These are phyloP conservation scores for Sebastiscus tertius DNA, from an alignment of 2,797 vertebrate species.

Conservation along the genomic window DNA sequence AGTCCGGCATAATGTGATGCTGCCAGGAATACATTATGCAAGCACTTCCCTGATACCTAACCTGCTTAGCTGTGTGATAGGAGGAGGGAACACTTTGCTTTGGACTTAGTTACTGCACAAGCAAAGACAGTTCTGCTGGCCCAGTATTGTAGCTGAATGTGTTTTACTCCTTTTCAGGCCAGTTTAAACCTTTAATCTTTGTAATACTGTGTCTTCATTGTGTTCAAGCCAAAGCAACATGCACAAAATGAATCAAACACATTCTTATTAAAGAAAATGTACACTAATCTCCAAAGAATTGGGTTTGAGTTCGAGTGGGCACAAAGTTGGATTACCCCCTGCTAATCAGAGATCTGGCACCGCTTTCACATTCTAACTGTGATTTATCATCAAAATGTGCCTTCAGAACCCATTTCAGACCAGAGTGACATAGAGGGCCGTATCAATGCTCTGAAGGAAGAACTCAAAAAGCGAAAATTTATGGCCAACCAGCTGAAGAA, in stretches of 20 bases:
- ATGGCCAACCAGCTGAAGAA: conserved; percentile 94
- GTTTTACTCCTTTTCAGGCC: conserved; percentile 27
- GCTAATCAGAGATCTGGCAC: conserved; percentile 64
- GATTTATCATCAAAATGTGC: conserved; percentile 51
- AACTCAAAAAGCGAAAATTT: conserved; percentile 91
- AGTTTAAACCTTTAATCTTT: conserved; percentile 37
- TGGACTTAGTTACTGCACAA: conserved; percentile 36
- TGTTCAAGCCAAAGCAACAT: conserved; percentile 3
- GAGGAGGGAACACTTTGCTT: conserved; percentile 34
- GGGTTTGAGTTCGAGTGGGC: conserved; percentile 44
- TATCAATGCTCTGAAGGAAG: conserved; percentile 93
- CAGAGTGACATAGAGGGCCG: conserved; percentile 96
- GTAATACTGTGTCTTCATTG: conserved; percentile 37
- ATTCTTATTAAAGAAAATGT: conserved; percentile 62
- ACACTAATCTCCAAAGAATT: conserved; percentile 64
- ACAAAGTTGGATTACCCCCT: conserved; percentile 67
- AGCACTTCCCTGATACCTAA: conserved; percentile 66
- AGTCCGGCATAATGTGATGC: conserved; percentile 60
- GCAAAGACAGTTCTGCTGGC: conserved; percentile 19
- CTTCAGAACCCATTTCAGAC: conserved; percentile 90
- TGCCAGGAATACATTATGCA: conserved; percentile 68
- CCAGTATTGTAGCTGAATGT: not conserved
- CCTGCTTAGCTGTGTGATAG: conserved; percentile 62
- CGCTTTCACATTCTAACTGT: conserved; percentile 56
- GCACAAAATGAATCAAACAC: conserved; percentile 29